Evolutionary conservation across 1,140 invertebrate species (phyloP).

Genomic region (Thrips palmi): DNA sequence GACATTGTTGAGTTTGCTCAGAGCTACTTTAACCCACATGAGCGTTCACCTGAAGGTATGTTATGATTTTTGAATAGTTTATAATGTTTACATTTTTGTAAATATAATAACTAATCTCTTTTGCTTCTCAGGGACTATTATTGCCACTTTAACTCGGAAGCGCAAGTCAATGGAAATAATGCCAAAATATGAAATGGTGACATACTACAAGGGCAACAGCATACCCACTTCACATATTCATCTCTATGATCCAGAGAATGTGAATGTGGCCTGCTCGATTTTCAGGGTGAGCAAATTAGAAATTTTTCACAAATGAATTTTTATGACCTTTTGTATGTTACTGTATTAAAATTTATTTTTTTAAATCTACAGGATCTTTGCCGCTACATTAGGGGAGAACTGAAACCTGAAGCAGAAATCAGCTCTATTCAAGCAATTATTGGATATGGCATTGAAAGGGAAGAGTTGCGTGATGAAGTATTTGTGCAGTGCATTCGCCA

Average conservation of each 20-base stretch:
- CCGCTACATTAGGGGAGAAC: conserved; percentile 69
- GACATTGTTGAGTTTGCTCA: conserved; percentile 88
- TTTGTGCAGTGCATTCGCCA: conserved; percentile 74
- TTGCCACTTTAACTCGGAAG: conserved; percentile 73
- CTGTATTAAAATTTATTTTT: conserved; percentile 6
- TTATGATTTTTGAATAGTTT: not conserved
- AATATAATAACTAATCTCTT: conserved; percentile 2
- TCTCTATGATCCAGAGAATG: conserved; percentile 87
- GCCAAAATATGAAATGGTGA: conserved; percentile 84
- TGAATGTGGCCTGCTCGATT: conserved; percentile 71
- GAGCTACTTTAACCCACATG: conserved; percentile 80
- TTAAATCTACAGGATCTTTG: conserved; percentile 49
- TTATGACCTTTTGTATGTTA: conserved; percentile 3
- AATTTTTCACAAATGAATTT: not conserved
- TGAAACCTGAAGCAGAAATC: conserved; percentile 64
- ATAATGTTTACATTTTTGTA: conserved; percentile 2
- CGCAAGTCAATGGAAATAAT: conserved; percentile 57
- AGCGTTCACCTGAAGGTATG: conserved; percentile 53
- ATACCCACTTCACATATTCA: conserved; percentile 90
- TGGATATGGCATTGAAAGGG: conserved; percentile 66
- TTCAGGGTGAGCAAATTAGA: conserved; percentile 50
- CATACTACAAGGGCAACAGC: conserved; percentile 65
- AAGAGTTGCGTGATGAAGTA: conserved; percentile 77
- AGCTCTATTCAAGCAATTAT: conserved; percentile 70
- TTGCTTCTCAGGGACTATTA: conserved; percentile 41